phyloP scores from a whole-genome alignment of 1,140 invertebrate genomes.

The Lepidurus apus region DNA sequence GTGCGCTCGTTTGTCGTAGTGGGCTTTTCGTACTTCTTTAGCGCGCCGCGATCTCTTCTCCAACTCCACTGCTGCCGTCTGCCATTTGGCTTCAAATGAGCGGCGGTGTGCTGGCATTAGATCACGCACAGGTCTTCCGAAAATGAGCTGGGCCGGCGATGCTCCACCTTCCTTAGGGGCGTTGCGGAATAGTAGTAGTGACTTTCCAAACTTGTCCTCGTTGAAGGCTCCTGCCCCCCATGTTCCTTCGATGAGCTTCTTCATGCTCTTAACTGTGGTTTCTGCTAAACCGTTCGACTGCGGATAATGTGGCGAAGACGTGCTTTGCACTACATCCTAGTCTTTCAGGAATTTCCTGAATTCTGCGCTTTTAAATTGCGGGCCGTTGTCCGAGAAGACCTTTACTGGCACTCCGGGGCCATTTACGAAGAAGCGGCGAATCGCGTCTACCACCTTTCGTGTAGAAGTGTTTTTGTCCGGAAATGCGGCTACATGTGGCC shows the following conservation, averaged over 20 bases:
- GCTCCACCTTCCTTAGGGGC: not conserved
- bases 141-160: not conserved
- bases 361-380: not conserved
- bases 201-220: not conserved
- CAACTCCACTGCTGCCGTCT: not conserved
- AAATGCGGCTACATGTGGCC: too few relatives aligned
- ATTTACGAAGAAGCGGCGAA: not conserved
- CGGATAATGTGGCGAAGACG: too few relatives aligned
- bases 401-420: not conserved
- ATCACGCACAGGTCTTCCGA: not conserved
- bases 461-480: not conserved
- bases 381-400: not conserved
- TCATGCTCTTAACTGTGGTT: not conserved
- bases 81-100: conserved; percentile 12
- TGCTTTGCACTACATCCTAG: not conserved
- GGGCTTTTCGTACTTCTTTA: not conserved
- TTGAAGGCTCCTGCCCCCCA: not conserved
- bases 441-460: not conserved
- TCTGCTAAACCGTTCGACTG: too few relatives aligned
- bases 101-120: not conserved
- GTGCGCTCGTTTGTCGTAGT: not conserved
- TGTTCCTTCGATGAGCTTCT: conserved; percentile 1
- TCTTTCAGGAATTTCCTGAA: not conserved
- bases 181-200: conserved; percentile 12
- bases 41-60: not conserved